Evolutionary conservation across 1,140 invertebrate species (phyloP), one percentile per base, ranked within the genome.

Genomic region (Drosophila kanapiae): DNA sequence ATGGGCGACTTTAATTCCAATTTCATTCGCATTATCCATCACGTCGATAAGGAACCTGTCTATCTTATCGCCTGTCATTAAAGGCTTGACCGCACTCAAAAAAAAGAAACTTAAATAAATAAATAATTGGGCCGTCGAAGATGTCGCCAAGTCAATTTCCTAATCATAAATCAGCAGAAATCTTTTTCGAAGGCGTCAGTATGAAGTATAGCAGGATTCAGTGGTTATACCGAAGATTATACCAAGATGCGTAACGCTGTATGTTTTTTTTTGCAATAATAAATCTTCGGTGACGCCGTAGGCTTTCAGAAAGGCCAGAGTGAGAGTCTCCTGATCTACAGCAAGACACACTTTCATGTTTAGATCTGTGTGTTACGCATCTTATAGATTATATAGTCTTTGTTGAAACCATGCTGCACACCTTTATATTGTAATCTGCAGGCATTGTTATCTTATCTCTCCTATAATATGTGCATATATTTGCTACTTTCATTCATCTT

Each of bases 21-120:
- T 57, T 80, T 58, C 45, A 37, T 54, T 68, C 47, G 47, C 67
- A 69, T 69, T 69, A 69, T 69, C 63, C 67, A 53, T 69, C 47
- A 43, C 2, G 18, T 18, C 23, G 67, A 69, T 69, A 69, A 37
- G 63, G 33, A 18, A 13, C 0, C 23, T 13, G 29, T 9, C 38
- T 62, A 67, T 69, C 67, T 70, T 29, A 70, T 69, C 67, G 67
- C n/a, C 38, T 63, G 64, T 37, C 64, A 31, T 38, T 48, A 68
- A 62, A 13, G 14, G 38, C 16, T 63, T 35, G 58, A 49, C 29
- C 14, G 43, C 40, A 14, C 38, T 18, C 4, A 10, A 33, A 45
- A 31, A 40, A n/a, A 11, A 40, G 16, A 11, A 40, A 14, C 6
- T 5, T 1, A 38, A 13, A 54, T 18, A n/a, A 4, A n/a, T 9